These are phyloP conservation scores for Myotis myotis DNA, from an alignment of 2,797 vertebrate genomes.

Conservation along the genomic window DNA sequence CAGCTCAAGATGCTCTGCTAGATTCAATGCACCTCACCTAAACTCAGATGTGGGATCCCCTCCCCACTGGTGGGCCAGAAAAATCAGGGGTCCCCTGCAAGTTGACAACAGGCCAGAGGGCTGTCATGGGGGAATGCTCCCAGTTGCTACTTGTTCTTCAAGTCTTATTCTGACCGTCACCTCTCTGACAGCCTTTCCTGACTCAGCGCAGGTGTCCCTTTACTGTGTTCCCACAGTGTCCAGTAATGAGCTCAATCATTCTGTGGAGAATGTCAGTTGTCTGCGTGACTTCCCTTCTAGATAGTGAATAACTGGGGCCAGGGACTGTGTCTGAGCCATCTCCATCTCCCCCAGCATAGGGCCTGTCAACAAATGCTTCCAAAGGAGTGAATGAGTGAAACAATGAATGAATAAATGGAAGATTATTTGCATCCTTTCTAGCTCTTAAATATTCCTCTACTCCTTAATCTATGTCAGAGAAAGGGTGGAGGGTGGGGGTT, in stretches of 20 bases:
- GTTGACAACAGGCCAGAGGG: neutral
- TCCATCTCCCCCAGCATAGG: neutral
- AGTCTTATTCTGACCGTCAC: neutral
- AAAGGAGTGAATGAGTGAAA: neutral
- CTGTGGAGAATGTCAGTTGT: neutral
- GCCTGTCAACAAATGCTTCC: neutral
- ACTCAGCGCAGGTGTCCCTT: neutral
- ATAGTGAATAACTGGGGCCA: neutral
- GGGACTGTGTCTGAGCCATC: neutral
- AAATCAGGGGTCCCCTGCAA: neutral
- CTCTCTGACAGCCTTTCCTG: neutral
- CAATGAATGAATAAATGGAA: neutral
- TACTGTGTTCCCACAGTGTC: neutral
- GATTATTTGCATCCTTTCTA: neutral
- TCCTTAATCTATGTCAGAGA: neutral
- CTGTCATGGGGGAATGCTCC: neutral
- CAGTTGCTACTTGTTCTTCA: neutral
- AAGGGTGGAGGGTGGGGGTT: fast-evolving
- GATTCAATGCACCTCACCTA: neutral
- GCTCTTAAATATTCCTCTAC: neutral
- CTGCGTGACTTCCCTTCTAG: neutral
- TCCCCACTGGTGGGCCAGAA: neutral
- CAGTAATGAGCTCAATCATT: neutral
- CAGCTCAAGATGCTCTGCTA: neutral
- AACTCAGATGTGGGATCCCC: neutral